phyloP scores from a whole-genome alignment of 1,140 invertebrate genomes.

The Hetaerina americana region DNA sequence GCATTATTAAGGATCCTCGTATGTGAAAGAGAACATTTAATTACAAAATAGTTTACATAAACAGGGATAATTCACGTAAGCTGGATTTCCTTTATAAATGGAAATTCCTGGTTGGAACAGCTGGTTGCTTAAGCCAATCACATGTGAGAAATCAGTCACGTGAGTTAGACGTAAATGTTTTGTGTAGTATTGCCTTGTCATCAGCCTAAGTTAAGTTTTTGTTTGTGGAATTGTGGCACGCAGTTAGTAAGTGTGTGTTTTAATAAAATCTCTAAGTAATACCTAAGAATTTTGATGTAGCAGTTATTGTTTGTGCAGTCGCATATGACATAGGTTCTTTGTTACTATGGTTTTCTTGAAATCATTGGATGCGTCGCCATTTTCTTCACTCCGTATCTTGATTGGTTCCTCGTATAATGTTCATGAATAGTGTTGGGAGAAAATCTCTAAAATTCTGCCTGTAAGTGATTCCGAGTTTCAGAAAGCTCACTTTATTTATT shows the following conservation, averaged over 20 bases:
- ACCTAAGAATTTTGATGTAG: no score
- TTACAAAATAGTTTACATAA: background rate
- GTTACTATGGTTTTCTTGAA: background rate
- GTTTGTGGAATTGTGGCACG: background rate
- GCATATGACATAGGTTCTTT: no score
- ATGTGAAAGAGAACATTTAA: background rate
- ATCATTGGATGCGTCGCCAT: background rate
- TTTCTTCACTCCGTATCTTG: background rate
- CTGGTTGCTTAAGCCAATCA: background rate
- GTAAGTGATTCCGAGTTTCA: no score
- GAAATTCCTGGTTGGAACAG: background rate
- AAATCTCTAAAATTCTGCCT: no score
- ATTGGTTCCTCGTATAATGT: background rate
- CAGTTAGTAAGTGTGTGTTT: no score
- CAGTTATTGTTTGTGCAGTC: no score
- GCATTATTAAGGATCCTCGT: background rate
- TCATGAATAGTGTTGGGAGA: no score
- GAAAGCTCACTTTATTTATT: no score
- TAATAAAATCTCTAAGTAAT: no score
- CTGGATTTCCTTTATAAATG: background rate
- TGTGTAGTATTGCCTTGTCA: background rate
- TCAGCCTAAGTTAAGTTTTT: background rate
- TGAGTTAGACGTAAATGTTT: background rate
- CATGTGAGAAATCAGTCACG: background rate
- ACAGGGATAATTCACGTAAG: background rate